Evolutionary conservation across 2,113 vertebrate genomes (phyloP), one percentile per base, ranked within the genome.

Genomic region (Strix uralensis): DNA sequence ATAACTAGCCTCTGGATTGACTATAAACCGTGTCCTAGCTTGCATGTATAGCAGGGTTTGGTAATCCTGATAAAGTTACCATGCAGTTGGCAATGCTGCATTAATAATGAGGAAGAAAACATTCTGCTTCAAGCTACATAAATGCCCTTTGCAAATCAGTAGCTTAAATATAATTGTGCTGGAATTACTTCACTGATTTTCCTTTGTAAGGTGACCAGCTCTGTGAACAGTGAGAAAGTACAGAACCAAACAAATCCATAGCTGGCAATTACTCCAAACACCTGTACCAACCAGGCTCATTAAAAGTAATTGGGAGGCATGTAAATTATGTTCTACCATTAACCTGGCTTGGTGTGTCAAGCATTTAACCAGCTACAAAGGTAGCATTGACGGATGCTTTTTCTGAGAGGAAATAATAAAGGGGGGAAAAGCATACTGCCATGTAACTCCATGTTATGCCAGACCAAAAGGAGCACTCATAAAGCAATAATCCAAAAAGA

Each of bases 281-380:
- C 61, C 47, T 80, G 15, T 58, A 94, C 46, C 69, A 81, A 20
- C 67, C 14, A 57, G 40, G 47, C 57, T 87, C 38, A 86, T 92
- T 93, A 77, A 86, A 75, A 89, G 42, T 65, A 86, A 86, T 61
- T 85, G 70, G 47, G 79, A 94, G 23, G 30, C 36, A 71, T 42
- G 36, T 83, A 77, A 96, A 92, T 83, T 4, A 44, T 86, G 52
- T 83, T 69, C 74, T 83, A 13, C 42, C 42, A 58, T 94, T 86
- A 93, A 88, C 70, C 78, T 91, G 79, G 26, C 77, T 95, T 90
- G 44, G 54, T 61, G 21, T 59, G 30, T 89, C 63, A 81, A 55
- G 90, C 46, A 82, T 90, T 90, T 78, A 82, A 81, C 47, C 51
- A 92, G 44, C 58, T 85, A 84, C 79, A 86, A 92, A 93, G 54